These are phyloP conservation scores for Archips crataeganus DNA, from an alignment of 2,888 invertebrate species.

Conservation along the genomic window DNA sequence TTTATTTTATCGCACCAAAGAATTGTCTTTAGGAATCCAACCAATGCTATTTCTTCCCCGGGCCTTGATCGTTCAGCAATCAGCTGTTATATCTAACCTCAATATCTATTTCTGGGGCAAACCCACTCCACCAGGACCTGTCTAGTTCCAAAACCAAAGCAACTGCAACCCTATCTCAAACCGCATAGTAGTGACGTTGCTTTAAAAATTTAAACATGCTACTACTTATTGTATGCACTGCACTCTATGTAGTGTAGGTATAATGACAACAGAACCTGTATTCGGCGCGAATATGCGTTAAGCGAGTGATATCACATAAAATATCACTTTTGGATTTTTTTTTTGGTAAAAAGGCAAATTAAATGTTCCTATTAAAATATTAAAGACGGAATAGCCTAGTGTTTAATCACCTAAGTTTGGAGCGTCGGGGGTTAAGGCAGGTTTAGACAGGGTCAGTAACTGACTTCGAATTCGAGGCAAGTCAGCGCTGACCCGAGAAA, in stretches of 20 bases:
- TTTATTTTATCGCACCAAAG: background rate
- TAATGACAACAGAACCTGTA: background rate
- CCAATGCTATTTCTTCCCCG: background rate
- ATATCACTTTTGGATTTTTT: background rate
- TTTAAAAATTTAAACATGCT: background rate
- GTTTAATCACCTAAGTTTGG: too few species aligned
- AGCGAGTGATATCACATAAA: background rate
- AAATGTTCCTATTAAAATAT: too few species aligned
- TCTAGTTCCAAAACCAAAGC: background rate
- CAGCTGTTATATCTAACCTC: slow-evolving; percentile 38
- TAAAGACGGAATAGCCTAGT: too few species aligned
- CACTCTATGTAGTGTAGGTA: background rate
- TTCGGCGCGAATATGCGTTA: background rate
- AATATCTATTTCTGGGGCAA: slow-evolving; percentile 38
- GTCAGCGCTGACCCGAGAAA: too few species aligned
- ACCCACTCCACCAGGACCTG: slow-evolving; percentile 27
- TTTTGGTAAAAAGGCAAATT: background rate
- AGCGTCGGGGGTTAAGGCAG: too few species aligned
- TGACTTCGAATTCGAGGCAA: too few species aligned
- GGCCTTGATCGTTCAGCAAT: slow-evolving; percentile 16
- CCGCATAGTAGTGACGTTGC: background rate
- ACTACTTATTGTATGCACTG: background rate
- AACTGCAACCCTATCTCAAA: slow-evolving; percentile 5
- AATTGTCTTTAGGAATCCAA: background rate
- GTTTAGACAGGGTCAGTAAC: too few species aligned